A percentile compares a stretch with the other conserved stretches of the same genome.
Conservation (phyloP, 1,140 invertebrate genomes). For the Parasteatoda tepidariorum region DNA sequence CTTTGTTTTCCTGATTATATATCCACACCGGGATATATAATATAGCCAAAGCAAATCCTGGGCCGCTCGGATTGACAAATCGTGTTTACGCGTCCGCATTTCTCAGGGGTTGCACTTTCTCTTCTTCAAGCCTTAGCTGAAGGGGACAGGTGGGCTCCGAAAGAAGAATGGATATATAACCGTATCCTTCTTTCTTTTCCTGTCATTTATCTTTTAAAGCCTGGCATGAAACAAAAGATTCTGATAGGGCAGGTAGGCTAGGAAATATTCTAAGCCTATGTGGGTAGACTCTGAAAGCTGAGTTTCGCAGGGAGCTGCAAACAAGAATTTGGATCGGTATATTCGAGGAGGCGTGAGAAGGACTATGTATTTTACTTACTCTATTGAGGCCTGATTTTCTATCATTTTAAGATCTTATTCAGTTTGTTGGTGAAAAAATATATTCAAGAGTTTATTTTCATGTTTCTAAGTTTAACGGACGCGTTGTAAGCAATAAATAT, state of each 20-base stretch:
- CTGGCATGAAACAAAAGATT: slow-evolving; percentile 44
- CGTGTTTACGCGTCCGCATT: slow-evolving; percentile 54
- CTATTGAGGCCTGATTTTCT: too few species aligned
- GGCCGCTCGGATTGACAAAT: slow-evolving; percentile 50
- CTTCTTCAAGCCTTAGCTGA: slow-evolving; percentile 11
- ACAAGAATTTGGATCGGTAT: neutral
- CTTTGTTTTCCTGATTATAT: neutral
- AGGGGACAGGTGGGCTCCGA: slow-evolving; percentile 48
- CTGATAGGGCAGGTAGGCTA: slow-evolving; percentile 13
- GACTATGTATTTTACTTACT: too few species aligned
- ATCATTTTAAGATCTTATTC: too few species aligned
- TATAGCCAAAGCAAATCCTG: slow-evolving; percentile 43
- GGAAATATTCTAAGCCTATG: neutral
- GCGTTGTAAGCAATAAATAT: too few species aligned
- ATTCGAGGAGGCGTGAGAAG: too few species aligned
- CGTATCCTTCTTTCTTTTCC: slow-evolving; percentile 32
- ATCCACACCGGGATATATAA: slow-evolving; percentile 13
- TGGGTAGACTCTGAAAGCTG: neutral
- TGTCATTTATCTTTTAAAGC: slow-evolving; percentile 47
- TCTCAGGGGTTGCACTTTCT: slow-evolving; percentile 30
- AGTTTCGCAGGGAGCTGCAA: neutral
- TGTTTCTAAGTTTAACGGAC: too few species aligned
- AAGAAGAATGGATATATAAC: slow-evolving; percentile 27
- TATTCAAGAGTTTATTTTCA: too few species aligned
- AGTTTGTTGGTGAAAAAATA: too few species aligned